These are phyloP conservation scores for Meloidogyne chitwoodi DNA, from an alignment of 1,140 invertebrate species.

Conservation along the genomic window DNA sequence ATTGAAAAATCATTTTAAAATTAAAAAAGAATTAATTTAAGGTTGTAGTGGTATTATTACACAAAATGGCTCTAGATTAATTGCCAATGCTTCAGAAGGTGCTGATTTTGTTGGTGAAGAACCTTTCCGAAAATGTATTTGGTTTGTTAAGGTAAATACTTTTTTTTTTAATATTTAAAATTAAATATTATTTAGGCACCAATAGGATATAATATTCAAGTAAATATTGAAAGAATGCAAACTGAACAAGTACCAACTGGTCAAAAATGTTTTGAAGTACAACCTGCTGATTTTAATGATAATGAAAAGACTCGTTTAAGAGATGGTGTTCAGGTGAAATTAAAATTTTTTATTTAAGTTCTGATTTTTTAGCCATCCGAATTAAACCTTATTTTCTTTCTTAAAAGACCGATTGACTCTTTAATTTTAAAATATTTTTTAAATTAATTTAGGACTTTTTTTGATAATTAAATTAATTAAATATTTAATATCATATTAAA, in stretches of 20 bases:
- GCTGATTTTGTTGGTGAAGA: constrained; percentile 41
- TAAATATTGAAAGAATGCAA: constrained; percentile 23
- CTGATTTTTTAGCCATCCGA: too few species aligned
- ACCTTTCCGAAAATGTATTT: constrained; percentile 40
- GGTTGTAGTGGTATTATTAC: constrained; percentile 46
- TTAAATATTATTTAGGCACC: constrained; percentile 30
- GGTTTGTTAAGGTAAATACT: constrained; percentile 27
- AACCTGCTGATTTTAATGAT: not conserved
- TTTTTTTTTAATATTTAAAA: too few species aligned
- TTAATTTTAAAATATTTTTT: too few species aligned
- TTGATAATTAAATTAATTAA: not conserved
- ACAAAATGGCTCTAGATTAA: constrained; percentile 30
- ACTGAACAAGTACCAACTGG: not conserved
- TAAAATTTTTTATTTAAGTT: too few species aligned
- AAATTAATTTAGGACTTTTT: too few species aligned
- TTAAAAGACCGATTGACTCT: too few species aligned
- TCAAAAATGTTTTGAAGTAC: constrained; percentile 14
- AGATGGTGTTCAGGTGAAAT: constrained; percentile 18
- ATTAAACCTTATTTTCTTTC: too few species aligned
- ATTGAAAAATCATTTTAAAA: not conserved
- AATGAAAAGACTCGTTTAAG: not conserved
- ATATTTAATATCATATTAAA: too few species aligned
- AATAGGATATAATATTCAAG: constrained; percentile 35
- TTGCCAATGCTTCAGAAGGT: constrained; percentile 16
- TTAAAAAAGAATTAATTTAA: not conserved